Conservation (phyloP, 2,113 vertebrate genomes). For the Poeciliopsis occidentalis region DNA sequence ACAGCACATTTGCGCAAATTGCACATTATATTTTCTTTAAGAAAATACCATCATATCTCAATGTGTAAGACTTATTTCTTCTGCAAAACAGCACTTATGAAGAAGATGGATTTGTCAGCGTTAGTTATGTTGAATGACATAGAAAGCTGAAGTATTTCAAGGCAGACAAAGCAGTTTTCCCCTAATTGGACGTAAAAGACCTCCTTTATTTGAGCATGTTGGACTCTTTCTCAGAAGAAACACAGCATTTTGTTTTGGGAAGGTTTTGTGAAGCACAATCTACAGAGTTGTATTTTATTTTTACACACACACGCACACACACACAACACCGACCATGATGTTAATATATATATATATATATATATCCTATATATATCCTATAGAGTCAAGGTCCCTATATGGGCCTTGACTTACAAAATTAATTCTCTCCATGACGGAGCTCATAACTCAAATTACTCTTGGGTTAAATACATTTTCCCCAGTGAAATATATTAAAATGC, state of each 20-base stretch:
- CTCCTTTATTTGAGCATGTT: not conserved
- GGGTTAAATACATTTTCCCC: too few relatives aligned
- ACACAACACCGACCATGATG: too few relatives aligned
- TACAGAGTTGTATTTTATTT: too few relatives aligned
- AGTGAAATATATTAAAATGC: too few relatives aligned
- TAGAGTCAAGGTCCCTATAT: too few relatives aligned
- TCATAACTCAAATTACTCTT: too few relatives aligned
- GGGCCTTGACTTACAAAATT: too few relatives aligned
- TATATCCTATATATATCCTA: too few relatives aligned
- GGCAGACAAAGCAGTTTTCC: conserved; percentile 8
- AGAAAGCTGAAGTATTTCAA: conserved; percentile 25
- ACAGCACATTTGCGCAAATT: conserved; percentile 1
- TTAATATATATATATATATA: too few relatives aligned
- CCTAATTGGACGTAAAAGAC: conserved; percentile 7
- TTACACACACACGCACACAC: too few relatives aligned
- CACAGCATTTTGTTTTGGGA: not conserved
- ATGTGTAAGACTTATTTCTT: conserved; percentile 18
- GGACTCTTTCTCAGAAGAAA: not conserved
- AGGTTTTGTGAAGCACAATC: too few relatives aligned
- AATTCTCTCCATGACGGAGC: too few relatives aligned
- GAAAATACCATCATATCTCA: conserved; percentile 20
- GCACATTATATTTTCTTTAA: conserved; percentile 1
- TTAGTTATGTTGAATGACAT: conserved; percentile 43
- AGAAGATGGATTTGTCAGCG: conserved; percentile 33
- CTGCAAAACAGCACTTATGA: conserved; percentile 14